phyloP scores from a whole-genome alignment of 2,888 invertebrate species.

The Dusona sp. region DNA sequence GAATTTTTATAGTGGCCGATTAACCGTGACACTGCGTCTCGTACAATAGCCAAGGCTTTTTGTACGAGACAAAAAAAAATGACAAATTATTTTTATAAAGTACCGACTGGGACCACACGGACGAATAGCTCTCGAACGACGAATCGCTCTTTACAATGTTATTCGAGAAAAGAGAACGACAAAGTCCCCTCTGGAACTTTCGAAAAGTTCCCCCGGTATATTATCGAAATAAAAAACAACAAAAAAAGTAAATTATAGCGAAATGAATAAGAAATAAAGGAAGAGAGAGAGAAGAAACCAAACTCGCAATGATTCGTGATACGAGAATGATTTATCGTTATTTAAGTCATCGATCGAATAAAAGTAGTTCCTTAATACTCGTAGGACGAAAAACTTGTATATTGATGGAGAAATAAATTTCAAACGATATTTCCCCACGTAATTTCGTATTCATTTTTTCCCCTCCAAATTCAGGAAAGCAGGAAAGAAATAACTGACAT shows the following conservation, averaged over 20 bases:
- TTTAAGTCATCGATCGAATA: slow-evolving; percentile 80
- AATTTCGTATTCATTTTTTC: slow-evolving; percentile 17
- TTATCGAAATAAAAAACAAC: slow-evolving; percentile 47
- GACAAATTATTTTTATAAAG: slow-evolving; percentile 57
- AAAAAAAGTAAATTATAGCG: background rate
- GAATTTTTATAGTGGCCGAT: slow-evolving; percentile 42
- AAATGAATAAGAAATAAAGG: slow-evolving; percentile 20
- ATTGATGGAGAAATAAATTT: slow-evolving; percentile 78
- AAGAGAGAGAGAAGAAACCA: slow-evolving; percentile 73
- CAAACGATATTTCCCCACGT: slow-evolving; percentile 80
- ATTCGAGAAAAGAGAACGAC: slow-evolving; percentile 13
- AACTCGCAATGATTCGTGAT: slow-evolving; percentile 83
- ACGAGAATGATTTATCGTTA: slow-evolving; percentile 73
- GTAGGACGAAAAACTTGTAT: slow-evolving; percentile 81
- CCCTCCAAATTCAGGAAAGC: background rate
- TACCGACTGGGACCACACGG: slow-evolving; percentile 55
- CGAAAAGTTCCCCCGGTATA: slow-evolving; percentile 46
- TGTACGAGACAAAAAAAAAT: slow-evolving; percentile 30
- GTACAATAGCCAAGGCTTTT: slow-evolving; percentile 16
- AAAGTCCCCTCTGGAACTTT: slow-evolving; percentile 35
- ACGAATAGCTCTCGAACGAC: slow-evolving; percentile 6
- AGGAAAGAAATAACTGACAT: background rate
- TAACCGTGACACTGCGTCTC: slow-evolving; percentile 27
- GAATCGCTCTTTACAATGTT: slow-evolving; percentile 19
- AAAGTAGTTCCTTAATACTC: slow-evolving; percentile 81